Percentiles rank a stretch among this genome's conserved stretches.
These are phyloP conservation scores for Carterocephalus palaemon DNA, from an alignment of 2,888 invertebrate genomes.

Conservation along the genomic window DNA sequence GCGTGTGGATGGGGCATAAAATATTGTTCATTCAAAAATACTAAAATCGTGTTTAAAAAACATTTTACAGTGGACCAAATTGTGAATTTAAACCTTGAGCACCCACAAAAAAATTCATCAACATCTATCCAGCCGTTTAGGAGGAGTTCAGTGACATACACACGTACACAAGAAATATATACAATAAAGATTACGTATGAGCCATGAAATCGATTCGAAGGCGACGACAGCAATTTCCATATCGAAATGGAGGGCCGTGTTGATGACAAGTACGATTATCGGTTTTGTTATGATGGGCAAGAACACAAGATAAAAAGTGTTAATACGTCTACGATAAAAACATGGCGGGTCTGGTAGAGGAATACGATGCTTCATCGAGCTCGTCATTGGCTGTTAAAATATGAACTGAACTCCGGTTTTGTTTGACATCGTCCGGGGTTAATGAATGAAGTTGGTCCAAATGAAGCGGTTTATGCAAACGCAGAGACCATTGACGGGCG, in stretches of 20 bases:
- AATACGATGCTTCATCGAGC: slow-evolving; percentile 11
- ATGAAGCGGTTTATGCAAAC: slow-evolving; percentile 36
- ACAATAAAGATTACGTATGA: background rate
- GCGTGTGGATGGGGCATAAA: no score
- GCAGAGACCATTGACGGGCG: slow-evolving; percentile 35
- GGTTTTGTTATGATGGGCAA: slow-evolving; percentile 1
- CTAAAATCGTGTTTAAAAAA: no score
- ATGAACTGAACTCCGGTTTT: slow-evolving; percentile 20
- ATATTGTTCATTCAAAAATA: no score
- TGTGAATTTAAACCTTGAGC: no score
- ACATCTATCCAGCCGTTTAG: no score
- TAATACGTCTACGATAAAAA: slow-evolving; percentile 4
- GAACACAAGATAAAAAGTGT: slow-evolving; percentile 8
- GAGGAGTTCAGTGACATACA: no score
- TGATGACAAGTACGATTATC: background rate
- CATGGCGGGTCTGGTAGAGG: background rate
- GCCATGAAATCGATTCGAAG: background rate
- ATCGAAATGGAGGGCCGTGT: background rate
- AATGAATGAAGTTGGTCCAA: slow-evolving; percentile 37
- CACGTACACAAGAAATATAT: no score
- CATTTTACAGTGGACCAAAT: no score
- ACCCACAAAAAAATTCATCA: no score
- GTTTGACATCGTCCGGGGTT: slow-evolving; percentile 19
- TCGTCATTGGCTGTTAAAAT: slow-evolving; percentile 15
- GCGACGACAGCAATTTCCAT: slow-evolving; percentile 1